A percentile compares a stretch with the other conserved stretches of the same genome.
Conservation (phyloP, 1,140 invertebrate species). For the Palaemon carinicauda region DNA sequence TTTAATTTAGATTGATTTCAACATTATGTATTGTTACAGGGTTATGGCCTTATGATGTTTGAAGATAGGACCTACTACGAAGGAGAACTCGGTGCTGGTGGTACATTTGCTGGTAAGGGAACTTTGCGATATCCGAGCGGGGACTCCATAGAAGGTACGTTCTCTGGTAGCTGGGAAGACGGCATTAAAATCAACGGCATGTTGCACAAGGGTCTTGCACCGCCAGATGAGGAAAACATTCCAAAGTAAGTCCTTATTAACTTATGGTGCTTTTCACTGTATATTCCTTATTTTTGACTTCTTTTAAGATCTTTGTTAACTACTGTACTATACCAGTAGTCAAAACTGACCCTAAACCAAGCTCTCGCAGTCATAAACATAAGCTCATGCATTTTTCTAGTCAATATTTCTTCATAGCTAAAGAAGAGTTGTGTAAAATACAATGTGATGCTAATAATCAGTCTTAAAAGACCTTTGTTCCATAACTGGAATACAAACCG, state of each 20-base stretch:
- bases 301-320: too few relatives aligned
- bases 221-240: constrained; percentile 23
- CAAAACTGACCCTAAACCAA: too few relatives aligned
- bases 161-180: constrained; percentile 34
- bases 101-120: constrained; percentile 32
- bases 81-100: constrained; percentile 43
- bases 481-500: too few relatives aligned
- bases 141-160: constrained; percentile 36
- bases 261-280: neutral
- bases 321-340: too few relatives aligned
- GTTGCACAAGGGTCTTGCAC: constrained; percentile 16
- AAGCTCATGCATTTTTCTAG: too few relatives aligned
- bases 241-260: constrained; percentile 25
- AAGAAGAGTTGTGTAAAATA: too few relatives aligned
- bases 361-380: too few relatives aligned
- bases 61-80: constrained; percentile 42
- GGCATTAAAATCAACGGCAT: constrained; percentile 40
- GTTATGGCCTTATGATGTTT: constrained; percentile 44
- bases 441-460: too few relatives aligned
- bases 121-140: constrained; percentile 30
- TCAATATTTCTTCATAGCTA: too few relatives aligned
- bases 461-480: too few relatives aligned
- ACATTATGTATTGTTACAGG: too few relatives aligned
- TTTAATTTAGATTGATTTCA: neutral
- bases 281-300: too few relatives aligned